Percentiles rank a stretch among this genome's conserved stretches.
Conservation (phyloP, 2,888 invertebrate species). For the Metalampra italica region DNA sequence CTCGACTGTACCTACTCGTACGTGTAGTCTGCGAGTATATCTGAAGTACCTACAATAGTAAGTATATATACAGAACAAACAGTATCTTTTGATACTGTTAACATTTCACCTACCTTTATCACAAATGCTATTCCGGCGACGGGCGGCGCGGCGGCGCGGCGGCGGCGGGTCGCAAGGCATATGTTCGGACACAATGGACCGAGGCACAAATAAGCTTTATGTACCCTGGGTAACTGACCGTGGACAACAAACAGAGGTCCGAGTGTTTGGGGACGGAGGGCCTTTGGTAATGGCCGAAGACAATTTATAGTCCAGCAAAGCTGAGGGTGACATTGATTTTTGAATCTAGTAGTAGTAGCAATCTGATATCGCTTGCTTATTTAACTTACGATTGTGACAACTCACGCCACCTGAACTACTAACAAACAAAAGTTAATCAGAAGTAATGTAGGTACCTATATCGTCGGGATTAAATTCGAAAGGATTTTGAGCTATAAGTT, state of each 20-base stretch:
- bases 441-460: no score
- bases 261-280: constrained; percentile 31
- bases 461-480: no score
- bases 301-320: constrained; percentile 54
- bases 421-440: no score
- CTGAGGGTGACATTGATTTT: constrained; percentile 2
- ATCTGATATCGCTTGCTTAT: not conserved
- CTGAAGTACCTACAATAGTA: not conserved
- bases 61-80: not conserved
- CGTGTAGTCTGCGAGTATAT: no score
- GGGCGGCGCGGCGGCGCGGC: no score
- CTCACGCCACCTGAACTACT: no score
- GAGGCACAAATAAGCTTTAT: constrained; percentile 56
- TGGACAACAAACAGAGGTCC: constrained; percentile 57
- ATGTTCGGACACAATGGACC: constrained; percentile 38
- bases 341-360: not conserved
- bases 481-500: no score
- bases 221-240: constrained; percentile 72
- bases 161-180: constrained; percentile 20
- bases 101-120: not conserved
- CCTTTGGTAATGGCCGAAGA: constrained; percentile 28
- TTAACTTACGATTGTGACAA: no score
- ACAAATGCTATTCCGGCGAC: not conserved
- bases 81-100: not conserved
- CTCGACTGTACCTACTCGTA: no score